phyloP scores from a whole-genome alignment of 2,113 vertebrate genomes.

The Gymnobelideus leadbeateri region DNA sequence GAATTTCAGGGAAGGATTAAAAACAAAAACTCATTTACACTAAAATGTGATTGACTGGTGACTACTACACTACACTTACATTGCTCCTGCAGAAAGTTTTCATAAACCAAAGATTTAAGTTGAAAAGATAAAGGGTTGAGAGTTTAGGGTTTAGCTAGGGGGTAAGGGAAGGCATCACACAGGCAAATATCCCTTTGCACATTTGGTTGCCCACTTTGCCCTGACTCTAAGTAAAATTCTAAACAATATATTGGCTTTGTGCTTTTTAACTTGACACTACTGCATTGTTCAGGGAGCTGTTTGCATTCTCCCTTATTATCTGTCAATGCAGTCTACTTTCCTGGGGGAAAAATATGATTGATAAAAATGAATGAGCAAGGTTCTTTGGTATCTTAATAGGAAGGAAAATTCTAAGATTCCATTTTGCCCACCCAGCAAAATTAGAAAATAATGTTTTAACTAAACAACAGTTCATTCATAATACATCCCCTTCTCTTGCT shows the following conservation, averaged over 20 bases:
- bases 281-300: conserved; percentile 41
- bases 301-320: conserved; percentile 33
- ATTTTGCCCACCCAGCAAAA: conserved; percentile 45
- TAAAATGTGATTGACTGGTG: neutral
- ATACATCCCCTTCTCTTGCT: neutral
- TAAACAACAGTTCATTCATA: conserved; percentile 27
- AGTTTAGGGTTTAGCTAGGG: neutral
- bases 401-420: conserved; percentile 13
- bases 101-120: neutral
- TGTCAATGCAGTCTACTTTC: neutral
- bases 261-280: neutral
- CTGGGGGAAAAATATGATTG: neutral
- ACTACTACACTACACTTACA: neutral
- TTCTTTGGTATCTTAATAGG: neutral
- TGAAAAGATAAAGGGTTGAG: neutral
- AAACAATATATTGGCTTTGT: conserved; percentile 19
- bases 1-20: neutral
- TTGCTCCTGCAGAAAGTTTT: neutral
- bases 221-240: conserved; percentile 3
- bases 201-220: neutral
- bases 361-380: conserved; percentile 21
- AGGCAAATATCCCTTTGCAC: neutral
- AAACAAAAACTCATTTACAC: neutral
- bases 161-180: neutral
- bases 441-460: conserved; percentile 34